Conservation (phyloP, 2,113 vertebrate genomes). For the Leucopternis melanops region DNA sequence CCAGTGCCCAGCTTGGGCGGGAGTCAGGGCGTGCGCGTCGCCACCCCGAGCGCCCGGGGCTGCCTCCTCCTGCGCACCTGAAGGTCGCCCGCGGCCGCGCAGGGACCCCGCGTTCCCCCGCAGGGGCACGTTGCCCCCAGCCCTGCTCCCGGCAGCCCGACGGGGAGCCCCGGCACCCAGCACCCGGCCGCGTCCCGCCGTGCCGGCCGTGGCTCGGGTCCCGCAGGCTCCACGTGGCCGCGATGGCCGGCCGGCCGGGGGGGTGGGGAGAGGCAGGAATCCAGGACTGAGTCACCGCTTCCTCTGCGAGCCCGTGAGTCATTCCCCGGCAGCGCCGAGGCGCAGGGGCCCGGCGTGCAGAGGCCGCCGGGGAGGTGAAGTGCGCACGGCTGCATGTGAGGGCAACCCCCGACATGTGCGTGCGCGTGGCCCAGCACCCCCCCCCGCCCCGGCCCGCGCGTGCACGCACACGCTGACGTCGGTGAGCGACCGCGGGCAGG, state of each 20-base stretch:
- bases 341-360: neutral
- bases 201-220: neutral
- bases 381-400: neutral
- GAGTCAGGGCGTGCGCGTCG: neutral
- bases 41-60: neutral
- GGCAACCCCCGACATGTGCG: neutral
- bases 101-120: fast-evolving
- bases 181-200: fast-evolving
- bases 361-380: neutral
- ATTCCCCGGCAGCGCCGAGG: neutral
- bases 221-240: slow-evolving; percentile 5
- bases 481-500: neutral
- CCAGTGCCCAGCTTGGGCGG: neutral
- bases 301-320: slow-evolving; percentile 35
- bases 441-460: neutral
- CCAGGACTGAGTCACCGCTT: slow-evolving; percentile 51
- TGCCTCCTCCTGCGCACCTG: neutral
- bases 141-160: neutral
- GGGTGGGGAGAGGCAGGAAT: slow-evolving; percentile 5
- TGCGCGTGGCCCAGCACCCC: neutral
- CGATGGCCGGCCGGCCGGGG: neutral
- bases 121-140: fast-evolving
- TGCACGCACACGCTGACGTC: neutral
- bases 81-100: fast-evolving
- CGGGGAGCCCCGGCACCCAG: neutral